These are phyloP conservation scores for Cydia splendana DNA, from an alignment of 1,140 invertebrate species.

Conservation along the genomic window DNA sequence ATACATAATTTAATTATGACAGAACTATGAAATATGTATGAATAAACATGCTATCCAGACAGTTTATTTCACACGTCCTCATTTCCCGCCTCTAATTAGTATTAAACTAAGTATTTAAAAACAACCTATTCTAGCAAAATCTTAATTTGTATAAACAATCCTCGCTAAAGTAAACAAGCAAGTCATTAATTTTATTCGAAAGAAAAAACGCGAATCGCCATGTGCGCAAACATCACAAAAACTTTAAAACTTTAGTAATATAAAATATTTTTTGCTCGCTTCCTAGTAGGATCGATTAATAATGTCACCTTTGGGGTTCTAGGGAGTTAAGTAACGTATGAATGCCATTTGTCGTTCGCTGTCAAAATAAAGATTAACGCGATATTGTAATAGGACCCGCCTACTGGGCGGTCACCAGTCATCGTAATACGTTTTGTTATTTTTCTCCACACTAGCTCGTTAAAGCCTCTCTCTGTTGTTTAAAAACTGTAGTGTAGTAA, in stretches of 20 bases:
- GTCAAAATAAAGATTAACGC: slow-evolving; percentile 64
- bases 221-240: slow-evolving; percentile 44
- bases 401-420: slow-evolving; percentile 42
- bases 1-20: no score
- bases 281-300: slow-evolving; percentile 57
- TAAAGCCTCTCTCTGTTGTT: no score
- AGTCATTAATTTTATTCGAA: slow-evolving; percentile 50
- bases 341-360: slow-evolving; percentile 59
- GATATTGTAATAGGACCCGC: slow-evolving; percentile 51
- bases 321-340: slow-evolving; percentile 43
- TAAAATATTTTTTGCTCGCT: slow-evolving; percentile 41
- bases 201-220: slow-evolving; percentile 42
- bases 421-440: neutral
- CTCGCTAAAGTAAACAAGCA: slow-evolving; percentile 44
- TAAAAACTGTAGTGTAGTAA: no score
- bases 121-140: slow-evolving; percentile 8
- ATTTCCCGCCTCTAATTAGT: neutral
- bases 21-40: no score
- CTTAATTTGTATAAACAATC: slow-evolving; percentile 24
- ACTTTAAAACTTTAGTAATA: slow-evolving; percentile 33
- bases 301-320: slow-evolving; percentile 32
- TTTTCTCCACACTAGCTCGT: neutral
- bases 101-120: slow-evolving; percentile 4
- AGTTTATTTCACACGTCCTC: no score
- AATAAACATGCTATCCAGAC: no score